phyloP scores from a whole-genome alignment of 1,140 invertebrate species.

The Cydia splendana region DNA sequence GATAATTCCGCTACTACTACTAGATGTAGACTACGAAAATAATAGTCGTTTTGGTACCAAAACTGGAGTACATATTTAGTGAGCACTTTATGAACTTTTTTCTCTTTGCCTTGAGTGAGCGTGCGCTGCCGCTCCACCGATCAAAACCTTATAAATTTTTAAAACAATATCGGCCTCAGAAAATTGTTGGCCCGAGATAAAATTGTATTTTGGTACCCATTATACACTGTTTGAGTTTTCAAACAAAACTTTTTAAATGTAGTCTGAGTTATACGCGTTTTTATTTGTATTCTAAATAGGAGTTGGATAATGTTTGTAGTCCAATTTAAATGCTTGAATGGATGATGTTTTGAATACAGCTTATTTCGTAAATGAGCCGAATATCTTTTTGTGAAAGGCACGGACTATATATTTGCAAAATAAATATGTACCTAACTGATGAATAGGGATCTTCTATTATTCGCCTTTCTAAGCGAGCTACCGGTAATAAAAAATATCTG shows the following conservation, averaged over 20 bases:
- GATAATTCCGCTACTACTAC: no score
- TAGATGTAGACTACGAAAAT: no score
- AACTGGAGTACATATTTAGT: no score
- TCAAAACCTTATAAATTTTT: no score
- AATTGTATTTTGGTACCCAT: neutral
- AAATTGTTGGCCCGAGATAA: neutral
- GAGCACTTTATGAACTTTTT: no score
- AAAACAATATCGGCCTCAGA: no score
- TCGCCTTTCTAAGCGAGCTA: no score
- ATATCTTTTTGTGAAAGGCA: neutral
- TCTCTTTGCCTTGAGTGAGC: no score
- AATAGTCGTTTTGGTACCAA: no score
- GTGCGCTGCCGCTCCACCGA: no score
- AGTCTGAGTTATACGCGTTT: neutral
- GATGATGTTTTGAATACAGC: neutral
- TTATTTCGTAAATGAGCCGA: neutral
- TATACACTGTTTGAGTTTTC: conserved; percentile 4
- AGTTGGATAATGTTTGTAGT: neutral
- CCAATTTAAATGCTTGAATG: neutral
- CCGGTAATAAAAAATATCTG: no score
- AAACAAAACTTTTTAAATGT: neutral
- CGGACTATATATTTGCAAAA: neutral
- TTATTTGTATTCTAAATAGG: neutral
- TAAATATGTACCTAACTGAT: neutral
- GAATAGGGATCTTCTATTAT: neutral